A percentile compares a stretch with the other conserved stretches of the same genome.
These are phyloP conservation scores for Podarcis lilfordi DNA, from an alignment of 2,797 vertebrate genomes.

Conservation along the genomic window DNA sequence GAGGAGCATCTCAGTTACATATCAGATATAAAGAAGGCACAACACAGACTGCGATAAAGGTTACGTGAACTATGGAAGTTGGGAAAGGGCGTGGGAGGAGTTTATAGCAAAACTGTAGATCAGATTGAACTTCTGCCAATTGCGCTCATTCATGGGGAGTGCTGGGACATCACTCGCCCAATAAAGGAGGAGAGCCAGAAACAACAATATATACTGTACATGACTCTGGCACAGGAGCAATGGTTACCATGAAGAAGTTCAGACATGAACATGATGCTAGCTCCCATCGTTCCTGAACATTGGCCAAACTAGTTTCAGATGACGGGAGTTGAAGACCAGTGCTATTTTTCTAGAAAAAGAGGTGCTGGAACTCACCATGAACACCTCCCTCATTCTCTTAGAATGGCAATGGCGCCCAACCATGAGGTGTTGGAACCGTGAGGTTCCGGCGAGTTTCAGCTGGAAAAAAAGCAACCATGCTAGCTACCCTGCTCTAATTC, in stretches of 20 bases:
- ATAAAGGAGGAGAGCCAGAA: not conserved
- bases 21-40: not conserved
- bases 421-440: too few relatives aligned
- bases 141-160: not conserved
- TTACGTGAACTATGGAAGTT: too few relatives aligned
- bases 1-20: not conserved
- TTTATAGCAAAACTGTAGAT: not conserved
- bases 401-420: too few relatives aligned
- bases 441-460: too few relatives aligned
- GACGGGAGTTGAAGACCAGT: too few relatives aligned
- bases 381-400: too few relatives aligned
- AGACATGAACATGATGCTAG: not conserved
- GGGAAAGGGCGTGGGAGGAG: not conserved
- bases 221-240: not conserved
- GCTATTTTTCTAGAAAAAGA: too few relatives aligned
- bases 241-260: not conserved
- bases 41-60: not conserved
- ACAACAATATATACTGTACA: not conserved
- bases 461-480: too few relatives aligned
- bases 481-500: too few relatives aligned
- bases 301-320: too few relatives aligned
- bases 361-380: too few relatives aligned
- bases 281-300: too few relatives aligned
- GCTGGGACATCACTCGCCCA: not conserved
- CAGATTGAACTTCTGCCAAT: not conserved